Conservation (phyloP, 2,888 invertebrate species). For the Electrophaes corylata region DNA sequence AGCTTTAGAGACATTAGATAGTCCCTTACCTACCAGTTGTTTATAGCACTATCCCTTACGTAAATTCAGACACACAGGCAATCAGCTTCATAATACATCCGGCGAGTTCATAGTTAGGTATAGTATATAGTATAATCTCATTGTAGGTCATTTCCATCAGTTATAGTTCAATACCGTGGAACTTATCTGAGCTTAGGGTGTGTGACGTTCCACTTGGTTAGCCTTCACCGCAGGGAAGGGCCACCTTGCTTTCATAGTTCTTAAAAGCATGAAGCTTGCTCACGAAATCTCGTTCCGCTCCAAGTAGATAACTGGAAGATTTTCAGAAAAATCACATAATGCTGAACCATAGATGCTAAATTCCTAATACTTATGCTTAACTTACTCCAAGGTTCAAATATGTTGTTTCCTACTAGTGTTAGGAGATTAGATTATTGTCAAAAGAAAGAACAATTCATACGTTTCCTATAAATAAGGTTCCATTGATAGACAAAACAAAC, state of each 20-base stretch:
- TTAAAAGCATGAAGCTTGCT: conserved; percentile 51
- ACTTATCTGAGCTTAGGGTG: conserved; percentile 63
- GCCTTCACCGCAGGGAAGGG: conserved; percentile 58
- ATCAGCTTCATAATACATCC: conserved; percentile 35
- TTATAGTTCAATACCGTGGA: conserved; percentile 42
- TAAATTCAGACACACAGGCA: conserved; percentile 31
- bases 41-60: conserved; percentile 15
- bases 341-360: conserved; percentile 21
- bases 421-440: background rate
- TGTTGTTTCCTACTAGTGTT: background rate
- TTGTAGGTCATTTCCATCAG: conserved; percentile 28
- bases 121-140: conserved; percentile 13
- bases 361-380: conserved; percentile 3
- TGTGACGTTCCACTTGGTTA: conserved; percentile 58
- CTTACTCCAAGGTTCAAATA: conserved; percentile 3
- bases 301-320: conserved; percentile 71
- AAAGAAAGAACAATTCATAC: conserved; percentile 4
- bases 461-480: background rate
- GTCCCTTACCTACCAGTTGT: conserved; percentile 26
- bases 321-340: conserved; percentile 60
- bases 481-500: background rate
- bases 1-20: conserved; percentile 8
- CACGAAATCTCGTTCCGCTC: conserved; percentile 52
- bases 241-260: conserved; percentile 52
- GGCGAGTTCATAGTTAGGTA: conserved; percentile 20